Evolutionary conservation across 2,797 vertebrate species (phyloP), one percentile per base, ranked within the genome.

Genomic region (Chelon labrosus): DNA sequence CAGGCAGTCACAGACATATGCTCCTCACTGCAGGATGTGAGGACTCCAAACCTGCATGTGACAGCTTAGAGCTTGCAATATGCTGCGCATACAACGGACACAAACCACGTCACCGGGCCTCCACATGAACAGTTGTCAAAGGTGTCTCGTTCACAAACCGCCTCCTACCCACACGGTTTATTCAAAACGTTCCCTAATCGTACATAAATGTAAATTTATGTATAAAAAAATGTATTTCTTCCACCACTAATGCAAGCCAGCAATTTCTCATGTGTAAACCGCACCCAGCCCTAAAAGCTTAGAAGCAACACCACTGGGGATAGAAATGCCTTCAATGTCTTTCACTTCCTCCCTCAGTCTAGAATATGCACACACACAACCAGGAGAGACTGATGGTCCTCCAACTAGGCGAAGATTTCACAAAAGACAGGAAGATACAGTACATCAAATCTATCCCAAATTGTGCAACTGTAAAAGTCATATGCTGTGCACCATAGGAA

Each of bases 1-100:
- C 82, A 87, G 66, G 79, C 84, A 4, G 73, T 79, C 67, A 66
- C 80, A 82, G 65, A 89, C 90, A 92, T 91, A 92, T 92, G 90
- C 70, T 88, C 75, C 75, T 89, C 89, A 65, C 90, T 71, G 84
- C 86, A 85, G 87, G 91, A 88, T 35, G 71, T 54, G 73, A 64
- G 69, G 69, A 78, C 75, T 76, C 63, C 8, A 31, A 46, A 39
- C 37, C 65, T 10, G 44, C 61, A 63, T 20, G 13, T 82, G 76
- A 73, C 56, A 71, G 77, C 71, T 79, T 50, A 42, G 44, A 59
- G 67, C 61, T 59, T 41, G 1, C 77, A 65, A 55, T 42, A 10
- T 10, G 72, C 10, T 22, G 49, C 7, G 49, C 47, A 76, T 25
- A 63, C 47, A 55, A 52, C 46, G 75, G 39, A 74, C 2, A 9